phyloP scores from a whole-genome alignment of 2,888 invertebrate genomes.

The Asteroscopus sphinx region DNA sequence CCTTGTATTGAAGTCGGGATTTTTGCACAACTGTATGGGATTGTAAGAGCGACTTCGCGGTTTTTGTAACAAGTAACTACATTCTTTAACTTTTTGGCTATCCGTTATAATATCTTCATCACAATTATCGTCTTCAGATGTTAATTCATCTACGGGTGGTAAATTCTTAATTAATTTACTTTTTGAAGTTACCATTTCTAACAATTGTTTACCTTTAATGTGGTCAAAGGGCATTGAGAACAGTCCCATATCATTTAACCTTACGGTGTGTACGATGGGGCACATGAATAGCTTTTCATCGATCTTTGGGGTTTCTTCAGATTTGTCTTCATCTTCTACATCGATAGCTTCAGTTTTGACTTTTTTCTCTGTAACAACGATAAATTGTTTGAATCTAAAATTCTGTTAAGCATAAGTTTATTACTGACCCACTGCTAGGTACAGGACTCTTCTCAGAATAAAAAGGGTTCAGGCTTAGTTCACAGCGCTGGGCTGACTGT shows the following conservation, averaged over 20 bases:
- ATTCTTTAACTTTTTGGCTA: conserved; percentile 63
- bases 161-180: conserved; percentile 70
- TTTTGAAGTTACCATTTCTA: conserved; percentile 69
- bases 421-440: too few species aligned
- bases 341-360: conserved; percentile 37
- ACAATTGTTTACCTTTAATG: conserved; percentile 61
- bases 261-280: conserved; percentile 76
- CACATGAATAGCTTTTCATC: conserved; percentile 79
- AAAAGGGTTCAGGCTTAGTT: too few species aligned
- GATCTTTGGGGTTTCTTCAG: conserved; percentile 61
- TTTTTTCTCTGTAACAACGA: conserved; percentile 22
- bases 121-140: conserved; percentile 22
- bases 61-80: conserved; percentile 77
- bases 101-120: conserved; percentile 56
- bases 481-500: too few species aligned
- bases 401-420: neutral
- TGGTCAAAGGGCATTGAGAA: conserved; percentile 59
- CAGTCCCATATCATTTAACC: conserved; percentile 75
- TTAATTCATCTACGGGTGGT: conserved; percentile 13
- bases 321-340: conserved; percentile 8
- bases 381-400: neutral
- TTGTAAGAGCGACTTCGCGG: conserved; percentile 76
- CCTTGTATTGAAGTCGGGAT: conserved; percentile 84
- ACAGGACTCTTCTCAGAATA: too few species aligned
- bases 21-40: conserved; percentile 80